phyloP scores from a whole-genome alignment of 92 coral and sea anemone genomes.

The Pocillopora meandrina region DNA sequence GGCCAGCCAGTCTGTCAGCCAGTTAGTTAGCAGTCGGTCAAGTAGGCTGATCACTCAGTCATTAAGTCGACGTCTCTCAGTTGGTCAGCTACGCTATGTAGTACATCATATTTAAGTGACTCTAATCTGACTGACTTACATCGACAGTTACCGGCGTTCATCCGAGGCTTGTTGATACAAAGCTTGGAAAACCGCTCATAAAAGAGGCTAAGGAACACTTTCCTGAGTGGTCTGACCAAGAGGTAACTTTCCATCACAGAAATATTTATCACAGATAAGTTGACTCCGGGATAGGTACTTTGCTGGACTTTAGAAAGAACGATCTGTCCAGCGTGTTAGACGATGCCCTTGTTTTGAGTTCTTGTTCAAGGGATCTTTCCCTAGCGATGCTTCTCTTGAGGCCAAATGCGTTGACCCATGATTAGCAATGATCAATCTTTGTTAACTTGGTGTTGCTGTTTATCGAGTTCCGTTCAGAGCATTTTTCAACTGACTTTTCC shows the following conservation, averaged over 20 bases:
- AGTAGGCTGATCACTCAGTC: too few species aligned
- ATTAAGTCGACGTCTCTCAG: too few species aligned
- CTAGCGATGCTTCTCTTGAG: neutral
- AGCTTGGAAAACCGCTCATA: slow-evolving; percentile 62
- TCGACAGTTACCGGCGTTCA: slow-evolving; percentile 79
- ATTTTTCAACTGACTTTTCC: too few species aligned
- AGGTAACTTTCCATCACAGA: slow-evolving; percentile 54
- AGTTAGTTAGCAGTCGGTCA: too few species aligned
- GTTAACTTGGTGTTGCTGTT: too few species aligned
- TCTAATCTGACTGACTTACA: too few species aligned
- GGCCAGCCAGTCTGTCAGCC: too few species aligned
- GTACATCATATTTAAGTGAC: too few species aligned
- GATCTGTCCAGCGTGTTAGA: neutral
- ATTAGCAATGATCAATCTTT: too few species aligned
- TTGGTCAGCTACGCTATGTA: too few species aligned
- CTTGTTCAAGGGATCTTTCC: neutral
- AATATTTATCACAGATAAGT: too few species aligned
- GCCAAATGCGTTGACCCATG: neutral
- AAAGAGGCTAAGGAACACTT: slow-evolving; percentile 83
- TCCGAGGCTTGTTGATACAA: slow-evolving; percentile 84
- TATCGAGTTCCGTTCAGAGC: too few species aligned
- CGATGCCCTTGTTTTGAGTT: neutral
- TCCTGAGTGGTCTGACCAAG: slow-evolving; percentile 88
- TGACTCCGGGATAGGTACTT: neutral
- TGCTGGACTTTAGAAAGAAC: neutral